A percentile compares a stretch with the other conserved stretches of the same genome.
These are phyloP conservation scores for Andrena praecox DNA, from an alignment of 2,888 invertebrate genomes.

Conservation along the genomic window DNA sequence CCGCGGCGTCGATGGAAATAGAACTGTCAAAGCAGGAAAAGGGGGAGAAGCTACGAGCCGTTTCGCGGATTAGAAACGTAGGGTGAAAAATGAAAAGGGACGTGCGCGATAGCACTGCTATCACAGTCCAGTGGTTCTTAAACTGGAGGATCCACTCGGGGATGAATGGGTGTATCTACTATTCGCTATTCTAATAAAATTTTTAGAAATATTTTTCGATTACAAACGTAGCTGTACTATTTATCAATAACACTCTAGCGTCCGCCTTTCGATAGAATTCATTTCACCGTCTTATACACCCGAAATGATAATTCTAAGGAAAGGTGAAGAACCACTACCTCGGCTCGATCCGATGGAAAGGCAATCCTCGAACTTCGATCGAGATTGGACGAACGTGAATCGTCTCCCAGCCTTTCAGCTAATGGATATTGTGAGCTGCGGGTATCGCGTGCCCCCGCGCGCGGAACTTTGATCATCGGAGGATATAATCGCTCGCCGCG, in stretches of 20 bases:
- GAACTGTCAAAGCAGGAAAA: conserved; percentile 56
- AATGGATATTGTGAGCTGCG: conserved; percentile 54
- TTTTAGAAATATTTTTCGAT: no score
- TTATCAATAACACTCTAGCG: no score
- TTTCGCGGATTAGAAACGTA: conserved; percentile 39
- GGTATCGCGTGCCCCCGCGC: conserved; percentile 30
- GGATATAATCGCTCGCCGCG: conserved; percentile 19
- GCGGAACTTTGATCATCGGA: not conserved
- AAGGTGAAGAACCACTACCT: no score
- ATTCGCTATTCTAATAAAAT: no score
- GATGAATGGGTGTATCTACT: no score
- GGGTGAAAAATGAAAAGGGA: conserved; percentile 7
- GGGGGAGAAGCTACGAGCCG: conserved; percentile 8
- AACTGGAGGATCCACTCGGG: no score
- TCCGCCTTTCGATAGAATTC: no score
- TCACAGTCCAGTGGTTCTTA: not conserved
- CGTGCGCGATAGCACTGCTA: conserved; percentile 26
- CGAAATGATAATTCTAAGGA: no score
- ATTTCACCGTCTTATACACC: no score
- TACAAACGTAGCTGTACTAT: no score
- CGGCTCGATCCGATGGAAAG: no score
- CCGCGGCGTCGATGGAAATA: conserved; percentile 68
- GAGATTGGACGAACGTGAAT: conserved; percentile 41
- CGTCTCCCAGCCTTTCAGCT: conserved; percentile 20
- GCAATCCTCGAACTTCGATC: conserved; percentile 1